These are phyloP conservation scores for Drosophila persimilis DNA, from an alignment of 1,140 invertebrate species.

Conservation along the genomic window DNA sequence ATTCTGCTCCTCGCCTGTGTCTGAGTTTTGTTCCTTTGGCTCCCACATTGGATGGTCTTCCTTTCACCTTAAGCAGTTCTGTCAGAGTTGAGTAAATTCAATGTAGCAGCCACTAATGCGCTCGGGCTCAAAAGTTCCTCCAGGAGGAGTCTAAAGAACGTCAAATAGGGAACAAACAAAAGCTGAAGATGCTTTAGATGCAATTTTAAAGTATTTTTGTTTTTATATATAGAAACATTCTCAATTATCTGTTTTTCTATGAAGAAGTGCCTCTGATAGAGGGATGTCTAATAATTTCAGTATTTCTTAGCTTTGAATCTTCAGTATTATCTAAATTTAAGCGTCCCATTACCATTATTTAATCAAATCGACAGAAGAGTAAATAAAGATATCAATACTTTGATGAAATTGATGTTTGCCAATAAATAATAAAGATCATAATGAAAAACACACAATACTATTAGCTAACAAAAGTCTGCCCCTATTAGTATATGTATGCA, in stretches of 20 bases:
- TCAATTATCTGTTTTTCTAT: too few relatives aligned
- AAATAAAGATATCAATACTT: not conserved
- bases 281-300: too few relatives aligned
- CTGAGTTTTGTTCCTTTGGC: not conserved
- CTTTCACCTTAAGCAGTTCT: conserved; percentile 28
- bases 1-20: not conserved
- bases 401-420: not conserved
- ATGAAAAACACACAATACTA: not conserved
- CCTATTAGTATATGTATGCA: conserved; percentile 15
- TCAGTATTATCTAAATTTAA: too few relatives aligned
- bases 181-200: not conserved
- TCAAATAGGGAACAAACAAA: not conserved
- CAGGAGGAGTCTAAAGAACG: not conserved
- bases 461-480: conserved; percentile 17
- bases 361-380: too few relatives aligned
- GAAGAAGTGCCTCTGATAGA: too few relatives aligned
- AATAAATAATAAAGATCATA: not conserved
- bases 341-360: too few relatives aligned
- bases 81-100: conserved; percentile 43
- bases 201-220: not conserved
- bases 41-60: not conserved
- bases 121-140: conserved; percentile 21
- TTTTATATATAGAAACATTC: too few relatives aligned
- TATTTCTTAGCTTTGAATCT: too few relatives aligned
- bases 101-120: conserved; percentile 59